These are phyloP conservation scores for Neolamprologus tretocephalus DNA, from an alignment of 2,113 vertebrate species.

Conservation along the genomic window DNA sequence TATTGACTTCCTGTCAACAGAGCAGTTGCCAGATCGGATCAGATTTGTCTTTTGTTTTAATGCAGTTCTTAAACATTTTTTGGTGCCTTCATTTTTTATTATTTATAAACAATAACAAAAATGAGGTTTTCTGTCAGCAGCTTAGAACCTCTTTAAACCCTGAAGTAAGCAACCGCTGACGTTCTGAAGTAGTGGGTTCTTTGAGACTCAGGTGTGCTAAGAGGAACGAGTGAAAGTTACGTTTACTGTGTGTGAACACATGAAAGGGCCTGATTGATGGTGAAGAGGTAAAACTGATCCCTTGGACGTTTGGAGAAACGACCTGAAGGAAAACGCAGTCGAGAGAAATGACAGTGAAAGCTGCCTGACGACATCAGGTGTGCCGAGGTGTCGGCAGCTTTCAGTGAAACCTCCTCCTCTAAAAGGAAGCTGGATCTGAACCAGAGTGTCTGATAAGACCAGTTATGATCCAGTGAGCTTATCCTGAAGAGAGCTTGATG, in stretches of 20 bases:
- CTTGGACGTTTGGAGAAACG: neutral
- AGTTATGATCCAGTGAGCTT: neutral
- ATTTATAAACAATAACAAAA: neutral
- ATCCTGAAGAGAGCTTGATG: fast-evolving
- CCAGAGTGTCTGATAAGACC: neutral
- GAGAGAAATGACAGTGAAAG: neutral
- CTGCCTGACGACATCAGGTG: neutral
- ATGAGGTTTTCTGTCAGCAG: neutral
- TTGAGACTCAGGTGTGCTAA: neutral
- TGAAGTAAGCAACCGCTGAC: fast-evolving
- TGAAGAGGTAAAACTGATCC: neutral
- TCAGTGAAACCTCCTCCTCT: neutral
- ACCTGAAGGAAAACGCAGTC: neutral
- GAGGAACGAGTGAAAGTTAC: fast-evolving
- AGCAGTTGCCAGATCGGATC: neutral
- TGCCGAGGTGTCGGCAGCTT: neutral
- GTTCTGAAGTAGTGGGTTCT: fast-evolving
- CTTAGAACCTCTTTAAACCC: neutral
- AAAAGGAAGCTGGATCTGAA: neutral
- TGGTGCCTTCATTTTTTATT: neutral
- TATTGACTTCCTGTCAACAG: neutral
- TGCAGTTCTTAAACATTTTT: neutral
- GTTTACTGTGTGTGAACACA: neutral
- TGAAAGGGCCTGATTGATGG: neutral
- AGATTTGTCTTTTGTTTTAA: neutral